A percentile compares a stretch with the other conserved stretches of the same genome.
phyloP scores from a whole-genome alignment of 2,888 invertebrate species.

The Molorchus minor region DNA sequence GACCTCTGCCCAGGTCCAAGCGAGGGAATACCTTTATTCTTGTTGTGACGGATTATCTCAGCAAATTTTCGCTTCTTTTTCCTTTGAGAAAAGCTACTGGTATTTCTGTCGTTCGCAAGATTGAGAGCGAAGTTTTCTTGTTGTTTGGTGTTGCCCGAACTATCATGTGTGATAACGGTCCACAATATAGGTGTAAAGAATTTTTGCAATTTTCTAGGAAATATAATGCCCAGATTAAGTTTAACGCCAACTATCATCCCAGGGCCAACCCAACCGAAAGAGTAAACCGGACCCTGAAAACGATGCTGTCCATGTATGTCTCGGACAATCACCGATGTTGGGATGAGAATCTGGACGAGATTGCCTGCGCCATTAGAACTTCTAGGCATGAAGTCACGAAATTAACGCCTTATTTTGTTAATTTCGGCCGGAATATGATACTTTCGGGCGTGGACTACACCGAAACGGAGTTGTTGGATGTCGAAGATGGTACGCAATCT shows the following conservation, averaged over 20 bases:
- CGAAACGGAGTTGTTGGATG: not conserved
- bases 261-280: conserved; percentile 19
- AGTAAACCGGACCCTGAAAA: not conserved
- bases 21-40: conserved; percentile 20
- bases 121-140: conserved; percentile 26
- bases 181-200: conserved; percentile 16
- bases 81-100: conserved; percentile 26
- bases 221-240: conserved; percentile 3
- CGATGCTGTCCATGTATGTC: not conserved
- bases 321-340: no score
- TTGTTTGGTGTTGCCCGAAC: conserved; percentile 2
- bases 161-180: conserved; percentile 22
- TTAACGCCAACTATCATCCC: conserved; percentile 20
- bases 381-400: not conserved
- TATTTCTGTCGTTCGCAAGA: conserved; percentile 5
- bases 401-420: not conserved
- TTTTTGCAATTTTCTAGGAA: conserved; percentile 3
- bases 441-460: conserved; percentile 10
- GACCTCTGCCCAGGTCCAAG: conserved; percentile 28
- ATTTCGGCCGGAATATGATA: no score
- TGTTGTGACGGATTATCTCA: conserved; percentile 24
- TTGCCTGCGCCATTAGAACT: no score
- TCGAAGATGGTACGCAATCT: conserved; percentile 2
- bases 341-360: no score
- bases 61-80: conserved; percentile 25